These are phyloP conservation scores for Dicrostonyx torquatus DNA, from an alignment of 2,797 vertebrate genomes.

Conservation along the genomic window DNA sequence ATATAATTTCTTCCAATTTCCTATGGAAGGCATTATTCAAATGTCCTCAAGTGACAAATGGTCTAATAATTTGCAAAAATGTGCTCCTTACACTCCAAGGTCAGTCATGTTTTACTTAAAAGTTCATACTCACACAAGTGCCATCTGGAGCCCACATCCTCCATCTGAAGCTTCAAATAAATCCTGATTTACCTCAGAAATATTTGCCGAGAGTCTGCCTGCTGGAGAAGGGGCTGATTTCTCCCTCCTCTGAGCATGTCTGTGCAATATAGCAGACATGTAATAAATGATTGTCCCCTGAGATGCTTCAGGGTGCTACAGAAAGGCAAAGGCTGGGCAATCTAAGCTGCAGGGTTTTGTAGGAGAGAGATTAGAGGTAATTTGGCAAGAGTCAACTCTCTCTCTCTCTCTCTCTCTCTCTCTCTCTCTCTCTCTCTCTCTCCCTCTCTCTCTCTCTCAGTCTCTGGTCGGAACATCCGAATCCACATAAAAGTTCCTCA, in stretches of 20 bases:
- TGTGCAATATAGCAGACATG: constrained; percentile 3
- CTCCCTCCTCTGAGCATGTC: constrained; percentile 17
- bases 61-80: constrained; percentile 69
- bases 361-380: background rate
- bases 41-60: constrained; percentile 70
- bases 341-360: background rate
- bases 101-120: constrained; percentile 67
- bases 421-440: background rate
- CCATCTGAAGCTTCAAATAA: constrained; percentile 72
- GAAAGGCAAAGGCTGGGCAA: background rate
- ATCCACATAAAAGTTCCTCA: constrained; percentile 25
- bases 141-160: constrained; percentile 80
- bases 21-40: constrained; percentile 67
- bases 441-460: background rate
- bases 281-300: background rate
- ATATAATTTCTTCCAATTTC: constrained; percentile 38
- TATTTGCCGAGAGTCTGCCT: constrained; percentile 66
- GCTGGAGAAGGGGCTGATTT: constrained; percentile 48
- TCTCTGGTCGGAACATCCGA: background rate
- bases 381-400: constrained; percentile 7
- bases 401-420: background rate
- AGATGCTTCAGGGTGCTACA: background rate
- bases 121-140: constrained; percentile 55
- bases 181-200: constrained; percentile 74
- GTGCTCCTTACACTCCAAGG: constrained; percentile 68